These are phyloP conservation scores for Cantharis rufa DNA, from an alignment of 2,888 invertebrate species.

Conservation along the genomic window DNA sequence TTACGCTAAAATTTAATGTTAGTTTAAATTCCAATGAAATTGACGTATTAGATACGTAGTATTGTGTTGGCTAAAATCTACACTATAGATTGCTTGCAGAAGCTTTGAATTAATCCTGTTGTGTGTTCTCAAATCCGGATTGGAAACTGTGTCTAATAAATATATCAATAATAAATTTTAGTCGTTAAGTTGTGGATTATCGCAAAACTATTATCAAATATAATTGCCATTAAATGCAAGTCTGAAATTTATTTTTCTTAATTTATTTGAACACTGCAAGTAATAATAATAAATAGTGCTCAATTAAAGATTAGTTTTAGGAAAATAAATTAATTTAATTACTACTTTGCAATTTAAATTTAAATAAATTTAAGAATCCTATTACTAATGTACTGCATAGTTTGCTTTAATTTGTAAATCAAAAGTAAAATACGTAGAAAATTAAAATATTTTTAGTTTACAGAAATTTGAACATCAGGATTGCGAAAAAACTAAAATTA, in stretches of 20 bases:
- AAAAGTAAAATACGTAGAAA: too few relatives aligned
- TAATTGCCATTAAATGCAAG: neutral
- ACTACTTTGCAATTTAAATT: neutral
- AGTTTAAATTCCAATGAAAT: neutral
- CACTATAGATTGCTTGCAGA: constrained; percentile 2
- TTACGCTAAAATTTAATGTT: neutral
- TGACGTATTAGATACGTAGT: neutral
- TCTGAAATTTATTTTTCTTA: neutral
- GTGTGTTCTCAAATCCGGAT: constrained; percentile 19
- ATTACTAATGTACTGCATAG: neutral
- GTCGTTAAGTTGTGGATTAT: constrained; percentile 10
- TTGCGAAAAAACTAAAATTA: too few relatives aligned
- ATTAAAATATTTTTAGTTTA: too few relatives aligned
- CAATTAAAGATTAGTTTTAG: neutral
- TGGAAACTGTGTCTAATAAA: constrained; percentile 24
- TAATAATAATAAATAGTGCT: neutral
- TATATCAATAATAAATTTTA: constrained; percentile 25
- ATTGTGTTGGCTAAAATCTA: neutral
- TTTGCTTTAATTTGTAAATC: too few relatives aligned
- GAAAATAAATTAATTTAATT: neutral
- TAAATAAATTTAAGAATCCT: neutral
- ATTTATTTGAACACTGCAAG: neutral
- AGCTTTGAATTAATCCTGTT: constrained; percentile 20
- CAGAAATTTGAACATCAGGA: too few relatives aligned
- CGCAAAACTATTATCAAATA: constrained; percentile 12